Evolutionary conservation across 2,888 invertebrate species (phyloP).

Genomic region (Andrena haemorrhoa): DNA sequence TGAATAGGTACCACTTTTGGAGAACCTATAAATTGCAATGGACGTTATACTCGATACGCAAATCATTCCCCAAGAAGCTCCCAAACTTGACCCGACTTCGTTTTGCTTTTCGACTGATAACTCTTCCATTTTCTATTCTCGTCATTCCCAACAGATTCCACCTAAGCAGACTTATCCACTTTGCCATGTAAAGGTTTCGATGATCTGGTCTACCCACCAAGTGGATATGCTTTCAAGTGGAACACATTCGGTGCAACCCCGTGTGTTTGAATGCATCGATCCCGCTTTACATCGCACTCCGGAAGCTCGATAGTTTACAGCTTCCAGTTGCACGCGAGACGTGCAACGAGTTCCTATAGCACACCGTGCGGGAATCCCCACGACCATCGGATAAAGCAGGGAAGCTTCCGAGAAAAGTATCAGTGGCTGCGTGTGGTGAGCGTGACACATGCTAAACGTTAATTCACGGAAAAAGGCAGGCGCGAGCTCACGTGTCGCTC

Average conservation of each 20-base stretch:
- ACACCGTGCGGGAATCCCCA: conserved; percentile 1
- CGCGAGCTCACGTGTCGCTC: conserved; percentile 25
- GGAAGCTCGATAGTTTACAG: conserved; percentile 10
- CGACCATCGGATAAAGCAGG: background rate
- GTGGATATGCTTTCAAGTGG: too few species aligned
- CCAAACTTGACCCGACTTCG: background rate
- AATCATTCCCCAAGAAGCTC: too few species aligned
- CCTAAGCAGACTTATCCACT: background rate
- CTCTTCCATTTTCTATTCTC: background rate
- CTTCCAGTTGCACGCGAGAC: conserved; percentile 11
- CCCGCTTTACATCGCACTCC: conserved; percentile 6
- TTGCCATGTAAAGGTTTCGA: too few species aligned
- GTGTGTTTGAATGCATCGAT: background rate
- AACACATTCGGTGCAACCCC: background rate
- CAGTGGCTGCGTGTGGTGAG: background rate
- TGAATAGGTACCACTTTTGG: too few species aligned
- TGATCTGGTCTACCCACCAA: too few species aligned
- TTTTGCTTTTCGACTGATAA: background rate
- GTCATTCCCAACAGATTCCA: background rate
- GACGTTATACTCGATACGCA: too few species aligned
- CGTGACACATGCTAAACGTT: conserved; percentile 34
- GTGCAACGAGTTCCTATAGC: conserved; percentile 12
- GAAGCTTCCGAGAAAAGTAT: conserved; percentile 33
- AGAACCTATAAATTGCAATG: too few species aligned
- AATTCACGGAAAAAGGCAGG: conserved; percentile 32